Evolutionary conservation across 1,140 invertebrate genomes (phyloP).

Genomic region (Drosophila kepulauana): DNA sequence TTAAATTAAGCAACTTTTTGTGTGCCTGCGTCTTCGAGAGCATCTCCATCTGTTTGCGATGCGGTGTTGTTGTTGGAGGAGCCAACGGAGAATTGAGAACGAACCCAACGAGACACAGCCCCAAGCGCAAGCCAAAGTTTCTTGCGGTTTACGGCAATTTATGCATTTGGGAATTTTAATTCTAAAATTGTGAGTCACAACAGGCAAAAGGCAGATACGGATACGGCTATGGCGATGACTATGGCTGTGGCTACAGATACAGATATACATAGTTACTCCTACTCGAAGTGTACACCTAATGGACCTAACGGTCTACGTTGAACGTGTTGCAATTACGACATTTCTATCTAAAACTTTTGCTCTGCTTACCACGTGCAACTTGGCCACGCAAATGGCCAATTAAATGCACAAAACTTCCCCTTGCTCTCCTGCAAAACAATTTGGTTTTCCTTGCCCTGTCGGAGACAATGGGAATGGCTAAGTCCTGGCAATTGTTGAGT

Average conservation of each 20-base stretch:
- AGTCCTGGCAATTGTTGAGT: slow-evolving; percentile 1
- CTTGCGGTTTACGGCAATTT: slow-evolving; percentile 81
- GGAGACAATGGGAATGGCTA: background rate
- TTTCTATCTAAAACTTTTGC: slow-evolving; percentile 69
- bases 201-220: slow-evolving; percentile 42
- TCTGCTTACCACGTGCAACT: slow-evolving; percentile 38
- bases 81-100: slow-evolving; percentile 36
- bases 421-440: background rate
- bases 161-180: slow-evolving; percentile 77
- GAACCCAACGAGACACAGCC: slow-evolving; percentile 28
- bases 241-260: background rate
- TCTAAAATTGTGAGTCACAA: slow-evolving; percentile 82
- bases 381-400: slow-evolving; percentile 46
- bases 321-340: slow-evolving; percentile 75
- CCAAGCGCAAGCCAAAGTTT: slow-evolving; percentile 70
- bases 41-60: slow-evolving; percentile 37
- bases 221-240: slow-evolving; percentile 14
- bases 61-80: slow-evolving; percentile 27
- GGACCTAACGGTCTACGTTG: slow-evolving; percentile 54
- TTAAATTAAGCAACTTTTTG: slow-evolving; percentile 84
- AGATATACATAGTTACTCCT: slow-evolving; percentile 24
- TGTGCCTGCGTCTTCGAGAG: slow-evolving; percentile 57
- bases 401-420: slow-evolving; percentile 42
- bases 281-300: slow-evolving; percentile 55
- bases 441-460: background rate